Conservation (phyloP, 92 coral and sea anemone species). For the Nematostella vectensis region DNA sequence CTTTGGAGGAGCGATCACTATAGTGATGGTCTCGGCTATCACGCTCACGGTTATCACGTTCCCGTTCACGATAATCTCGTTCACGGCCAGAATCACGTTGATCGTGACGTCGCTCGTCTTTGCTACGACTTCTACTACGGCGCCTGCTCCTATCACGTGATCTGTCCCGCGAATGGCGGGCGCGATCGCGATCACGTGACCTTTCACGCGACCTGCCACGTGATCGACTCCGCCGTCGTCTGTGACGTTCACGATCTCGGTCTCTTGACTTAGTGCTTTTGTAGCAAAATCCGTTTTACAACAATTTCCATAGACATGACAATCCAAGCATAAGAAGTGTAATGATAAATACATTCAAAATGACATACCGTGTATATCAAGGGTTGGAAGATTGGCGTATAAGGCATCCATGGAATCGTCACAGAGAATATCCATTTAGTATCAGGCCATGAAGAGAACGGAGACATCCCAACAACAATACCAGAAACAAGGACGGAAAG, state of each 20-base stretch:
- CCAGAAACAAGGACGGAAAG: too few relatives aligned
- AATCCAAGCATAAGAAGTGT: neutral
- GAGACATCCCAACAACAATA: too few relatives aligned
- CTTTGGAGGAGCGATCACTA: constrained; percentile 14
- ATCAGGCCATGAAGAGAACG: too few relatives aligned
- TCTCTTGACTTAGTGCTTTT: constrained; percentile 50
- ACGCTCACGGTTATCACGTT: constrained; percentile 2
- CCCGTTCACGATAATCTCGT: constrained; percentile 20
- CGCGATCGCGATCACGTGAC: constrained; percentile 45
- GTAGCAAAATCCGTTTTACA: constrained; percentile 13
- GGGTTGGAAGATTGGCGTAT: too few relatives aligned
- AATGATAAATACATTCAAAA: neutral
- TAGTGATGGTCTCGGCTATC: neutral
- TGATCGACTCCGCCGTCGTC: constrained; percentile 18
- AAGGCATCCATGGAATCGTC: too few relatives aligned
- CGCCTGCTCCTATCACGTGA: constrained; percentile 34
- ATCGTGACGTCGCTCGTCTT: constrained; percentile 23
- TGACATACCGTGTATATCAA: too few relatives aligned
- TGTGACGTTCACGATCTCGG: constrained; percentile 41
- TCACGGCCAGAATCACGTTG: constrained; percentile 40
- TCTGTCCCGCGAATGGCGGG: constrained; percentile 19
- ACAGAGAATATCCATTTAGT: too few relatives aligned
- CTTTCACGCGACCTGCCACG: too few relatives aligned
- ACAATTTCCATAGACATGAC: constrained; percentile 5
- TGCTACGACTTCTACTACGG: constrained; percentile 49